Conservation (phyloP, 2,113 vertebrate genomes). For the Sturnira hondurensis region DNA sequence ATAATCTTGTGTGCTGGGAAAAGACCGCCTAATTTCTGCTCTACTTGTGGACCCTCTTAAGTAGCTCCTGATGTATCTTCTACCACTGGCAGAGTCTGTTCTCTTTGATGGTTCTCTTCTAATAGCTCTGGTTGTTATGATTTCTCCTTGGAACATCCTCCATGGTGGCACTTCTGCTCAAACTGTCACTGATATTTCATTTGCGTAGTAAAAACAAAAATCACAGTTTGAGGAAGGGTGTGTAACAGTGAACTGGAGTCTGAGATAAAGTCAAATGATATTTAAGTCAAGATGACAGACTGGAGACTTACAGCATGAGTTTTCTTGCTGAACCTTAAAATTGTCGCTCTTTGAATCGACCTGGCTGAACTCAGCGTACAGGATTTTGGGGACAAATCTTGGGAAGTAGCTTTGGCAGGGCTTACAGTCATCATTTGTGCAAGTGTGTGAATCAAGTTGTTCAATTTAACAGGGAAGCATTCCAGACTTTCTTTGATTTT, state of each 20-base stretch:
- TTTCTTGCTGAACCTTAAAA: conserved; percentile 58
- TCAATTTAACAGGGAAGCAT: conserved; percentile 90
- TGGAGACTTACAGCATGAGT: conserved; percentile 49
- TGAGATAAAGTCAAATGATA: neutral
- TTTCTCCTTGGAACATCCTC: conserved; percentile 52
- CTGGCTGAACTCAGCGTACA: neutral
- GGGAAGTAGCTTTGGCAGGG: conserved; percentile 58
- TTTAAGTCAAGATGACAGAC: neutral
- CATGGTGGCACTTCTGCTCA: conserved; percentile 56
- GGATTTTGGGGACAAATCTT: conserved; percentile 53
- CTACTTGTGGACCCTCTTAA: conserved; percentile 76
- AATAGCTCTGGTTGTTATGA: conserved; percentile 71
- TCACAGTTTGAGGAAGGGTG: neutral
- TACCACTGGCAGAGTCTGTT: conserved; percentile 61
- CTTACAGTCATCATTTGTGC: conserved; percentile 78
- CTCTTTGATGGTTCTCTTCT: conserved; percentile 71
- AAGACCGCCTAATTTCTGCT: conserved; percentile 54
- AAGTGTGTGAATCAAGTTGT: conserved; percentile 89
- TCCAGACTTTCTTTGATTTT: conserved; percentile 93
- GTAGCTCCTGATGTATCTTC: conserved; percentile 79
- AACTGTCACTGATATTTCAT: conserved; percentile 29
- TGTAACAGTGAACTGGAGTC: neutral
- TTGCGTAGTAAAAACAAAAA: conserved; percentile 2
- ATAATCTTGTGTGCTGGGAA: neutral
- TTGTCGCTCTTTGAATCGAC: conserved; percentile 42